A percentile compares a stretch with the other conserved stretches of the same genome.
Evolutionary conservation across 2,888 invertebrate species (phyloP).

Genomic region (Thymelicus lineola): DNA sequence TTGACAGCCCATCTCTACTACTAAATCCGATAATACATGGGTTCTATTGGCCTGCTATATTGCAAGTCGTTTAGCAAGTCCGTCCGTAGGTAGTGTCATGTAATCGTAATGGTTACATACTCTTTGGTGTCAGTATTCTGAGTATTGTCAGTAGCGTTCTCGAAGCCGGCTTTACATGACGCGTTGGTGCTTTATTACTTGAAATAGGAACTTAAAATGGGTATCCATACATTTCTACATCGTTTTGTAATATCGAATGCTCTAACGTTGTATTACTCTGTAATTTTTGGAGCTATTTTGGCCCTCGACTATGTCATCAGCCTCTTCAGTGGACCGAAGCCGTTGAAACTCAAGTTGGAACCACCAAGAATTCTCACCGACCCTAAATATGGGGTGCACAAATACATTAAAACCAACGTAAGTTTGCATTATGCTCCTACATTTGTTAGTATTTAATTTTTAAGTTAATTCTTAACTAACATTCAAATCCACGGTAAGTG

Average conservation of each 20-base stretch:
- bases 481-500: too few relatives aligned
- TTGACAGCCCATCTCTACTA: background rate
- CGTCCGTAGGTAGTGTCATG: background rate
- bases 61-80: background rate
- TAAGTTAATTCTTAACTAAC: too few relatives aligned
- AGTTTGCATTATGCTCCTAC: conserved; percentile 51
- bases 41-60: background rate
- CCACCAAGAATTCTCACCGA: conserved; percentile 79
- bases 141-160: conserved; percentile 13
- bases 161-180: conserved; percentile 18
- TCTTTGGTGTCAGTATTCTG: too few relatives aligned
- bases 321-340: conserved; percentile 42
- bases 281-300: conserved; percentile 28
- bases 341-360: conserved; percentile 49
- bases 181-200: conserved; percentile 7
- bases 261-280: conserved; percentile 40
- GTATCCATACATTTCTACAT: conserved; percentile 36
- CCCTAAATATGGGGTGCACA: conserved; percentile 81
- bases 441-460: too few relatives aligned
- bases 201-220: conserved; percentile 32
- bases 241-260: conserved; percentile 41
- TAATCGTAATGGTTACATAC: too few relatives aligned
- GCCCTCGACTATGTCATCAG: conserved; percentile 39
- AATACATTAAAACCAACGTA: conserved; percentile 83
- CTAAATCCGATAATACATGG: background rate